Base-by-base conservation (phyloP, 1,140 invertebrate genomes). In the Drosophila kohkoa region DNA sequence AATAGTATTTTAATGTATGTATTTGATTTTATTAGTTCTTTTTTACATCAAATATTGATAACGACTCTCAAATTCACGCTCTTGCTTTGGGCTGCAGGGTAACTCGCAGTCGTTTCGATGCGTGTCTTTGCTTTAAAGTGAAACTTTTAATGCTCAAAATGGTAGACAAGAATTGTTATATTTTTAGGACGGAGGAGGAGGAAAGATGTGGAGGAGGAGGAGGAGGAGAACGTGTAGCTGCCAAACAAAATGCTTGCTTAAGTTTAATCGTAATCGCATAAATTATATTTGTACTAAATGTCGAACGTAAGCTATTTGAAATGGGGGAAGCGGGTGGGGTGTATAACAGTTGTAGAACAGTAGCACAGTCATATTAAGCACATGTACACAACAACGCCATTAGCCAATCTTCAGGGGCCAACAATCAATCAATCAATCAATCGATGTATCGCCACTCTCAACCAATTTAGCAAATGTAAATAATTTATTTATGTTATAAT, bases 141-240 rank as follows among this genome's bases (percentile, higher is more conserved):
- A 82, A 87, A 88, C 85, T 88, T 87, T 77, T 73, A 87, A 87
- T 87, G 83, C 83, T 87, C 83, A 87, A 88, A 86, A 68, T 68
- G 69, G 54, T 68, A 75, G 71, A 75, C 46, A 75, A 75, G 46
- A 75, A 78, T 72, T 79, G 67, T 71, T 81, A 78, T 59, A 60
- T 35, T 35, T 30, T 55, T 13, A 38, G 49, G 35, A 15, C 3
- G 15, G 55, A 5, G 8, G 30, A 2, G 1, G 6, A 20, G 32
- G 13, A 7, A 13, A 5, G 11, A 16, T 1, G 20, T 4, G 3
- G 20, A 25, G 32, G 15, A 16, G 11, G 20, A 20, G 20, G 15
- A 16, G 11, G 30, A n/a, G 6, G 15, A 4, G 5, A 55, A 68
- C 55, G 60, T 68, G 57, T 77, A 66, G 74, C 74, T 77, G 74